These are phyloP conservation scores for Toxotes chatareus DNA, from an alignment of 2,113 vertebrate species.

Conservation along the genomic window DNA sequence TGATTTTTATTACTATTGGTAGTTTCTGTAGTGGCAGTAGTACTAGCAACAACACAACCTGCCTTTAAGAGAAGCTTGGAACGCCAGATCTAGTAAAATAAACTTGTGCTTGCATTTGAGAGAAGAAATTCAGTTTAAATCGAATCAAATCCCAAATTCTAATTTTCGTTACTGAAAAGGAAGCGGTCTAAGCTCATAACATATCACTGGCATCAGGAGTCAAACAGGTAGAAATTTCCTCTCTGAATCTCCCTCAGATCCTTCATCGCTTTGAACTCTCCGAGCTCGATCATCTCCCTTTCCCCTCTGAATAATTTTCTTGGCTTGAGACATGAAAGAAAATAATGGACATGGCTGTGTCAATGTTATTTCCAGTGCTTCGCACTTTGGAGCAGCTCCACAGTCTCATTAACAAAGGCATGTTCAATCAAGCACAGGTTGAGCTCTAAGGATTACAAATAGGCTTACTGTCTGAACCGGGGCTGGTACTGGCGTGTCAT, in stretches of 20 bases:
- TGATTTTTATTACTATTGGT: not conserved
- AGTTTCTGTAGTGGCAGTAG: too few species aligned
- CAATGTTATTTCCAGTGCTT: not conserved
- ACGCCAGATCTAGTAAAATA: not conserved
- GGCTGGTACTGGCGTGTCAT: conserved; percentile 20
- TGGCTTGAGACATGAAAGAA: conserved; percentile 4
- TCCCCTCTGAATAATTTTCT: conserved; percentile 3
- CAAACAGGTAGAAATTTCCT: not conserved
- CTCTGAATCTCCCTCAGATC: not conserved
- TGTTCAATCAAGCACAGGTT: conserved; percentile 65
- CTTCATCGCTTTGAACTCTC: conserved; percentile 24
- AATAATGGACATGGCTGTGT: not conserved
- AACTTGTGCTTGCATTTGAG: not conserved
- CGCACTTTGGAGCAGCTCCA: conserved; percentile 5
- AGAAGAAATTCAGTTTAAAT: not conserved
- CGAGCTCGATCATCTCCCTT: not conserved
- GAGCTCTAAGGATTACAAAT: conserved; percentile 54
- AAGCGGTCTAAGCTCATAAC: conserved; percentile 14
- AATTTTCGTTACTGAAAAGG: not conserved
- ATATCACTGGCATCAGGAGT: not conserved
- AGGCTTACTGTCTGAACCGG: conserved; percentile 30
- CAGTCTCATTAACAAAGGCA: conserved; percentile 35
- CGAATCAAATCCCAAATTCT: not conserved
- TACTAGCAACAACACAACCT: not conserved
- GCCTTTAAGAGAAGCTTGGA: not conserved